phyloP scores from a whole-genome alignment of 2,888 invertebrate species.

The Boloria euphrosyne region DNA sequence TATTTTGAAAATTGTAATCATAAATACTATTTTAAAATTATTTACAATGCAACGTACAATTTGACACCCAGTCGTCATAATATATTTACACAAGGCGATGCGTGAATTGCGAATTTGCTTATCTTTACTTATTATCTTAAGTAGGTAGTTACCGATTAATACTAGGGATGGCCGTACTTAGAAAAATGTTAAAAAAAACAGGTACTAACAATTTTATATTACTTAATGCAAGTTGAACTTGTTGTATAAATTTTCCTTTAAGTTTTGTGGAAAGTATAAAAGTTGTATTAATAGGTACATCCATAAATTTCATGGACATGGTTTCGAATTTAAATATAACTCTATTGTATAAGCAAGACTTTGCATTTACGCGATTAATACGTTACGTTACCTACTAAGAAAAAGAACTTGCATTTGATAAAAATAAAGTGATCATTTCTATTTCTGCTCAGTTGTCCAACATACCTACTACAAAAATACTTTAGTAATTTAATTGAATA shows the following conservation, averaged over 20 bases:
- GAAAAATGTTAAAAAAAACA: slow-evolving; percentile 17
- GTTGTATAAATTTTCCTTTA: not conserved
- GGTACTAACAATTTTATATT: slow-evolving; percentile 14
- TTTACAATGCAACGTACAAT: slow-evolving; percentile 66
- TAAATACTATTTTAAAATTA: slow-evolving; percentile 79
- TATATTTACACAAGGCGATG: slow-evolving; percentile 59
- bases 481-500: slow-evolving; percentile 10
- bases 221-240: slow-evolving; percentile 17
- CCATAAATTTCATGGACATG: slow-evolving; percentile 3
- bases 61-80: slow-evolving; percentile 39
- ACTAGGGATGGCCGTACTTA: slow-evolving; percentile 11
- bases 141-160: slow-evolving; percentile 38
- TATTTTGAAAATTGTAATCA: slow-evolving; percentile 76
- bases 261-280: not conserved
- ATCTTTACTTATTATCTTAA: slow-evolving; percentile 26
- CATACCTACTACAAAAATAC: slow-evolving; percentile 22
- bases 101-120: slow-evolving; percentile 36
- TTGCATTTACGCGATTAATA: not conserved
- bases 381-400: not conserved
- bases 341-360: not conserved
- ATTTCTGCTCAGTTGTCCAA: slow-evolving; percentile 13
- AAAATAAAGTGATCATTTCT: slow-evolving; percentile 5
- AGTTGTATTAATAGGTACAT: not conserved
- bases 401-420: slow-evolving; percentile 7
- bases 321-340: not conserved